Evolutionary conservation across 1,140 invertebrate genomes (phyloP).

Genomic region (Rhopalosiphum maidis): DNA sequence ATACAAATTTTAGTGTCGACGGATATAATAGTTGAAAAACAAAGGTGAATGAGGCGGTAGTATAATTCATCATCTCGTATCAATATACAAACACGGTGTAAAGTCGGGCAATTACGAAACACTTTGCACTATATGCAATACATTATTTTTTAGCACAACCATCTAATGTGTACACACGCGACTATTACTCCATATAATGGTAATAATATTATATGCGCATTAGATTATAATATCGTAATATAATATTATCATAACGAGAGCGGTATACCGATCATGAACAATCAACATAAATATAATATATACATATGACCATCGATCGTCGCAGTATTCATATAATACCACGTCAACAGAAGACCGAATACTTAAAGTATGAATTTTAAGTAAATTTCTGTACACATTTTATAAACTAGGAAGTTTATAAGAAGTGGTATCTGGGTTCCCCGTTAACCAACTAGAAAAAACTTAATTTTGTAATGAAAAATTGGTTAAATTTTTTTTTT

Average conservation of each 20-base stretch:
- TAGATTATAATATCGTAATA: not conserved
- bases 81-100: not conserved
- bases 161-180: not conserved
- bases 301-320: not conserved
- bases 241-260: not conserved
- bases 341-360: not conserved
- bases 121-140: not conserved
- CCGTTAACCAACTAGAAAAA: not conserved
- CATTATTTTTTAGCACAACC: not conserved
- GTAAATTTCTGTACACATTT: not conserved
- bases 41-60: not conserved
- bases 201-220: not conserved
- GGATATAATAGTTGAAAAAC: not conserved
- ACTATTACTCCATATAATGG: not conserved
- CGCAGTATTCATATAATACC: not conserved
- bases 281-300: not conserved
- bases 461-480: not conserved
- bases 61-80: conserved; percentile 26
- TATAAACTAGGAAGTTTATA: not conserved
- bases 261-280: not conserved
- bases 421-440: not conserved
- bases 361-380: not conserved
- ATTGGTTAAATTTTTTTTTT: not conserved
- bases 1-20: not conserved
- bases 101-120: not conserved